Evolutionary conservation across 2,888 invertebrate genomes (phyloP).

Genomic region (Agrochola lota): DNA sequence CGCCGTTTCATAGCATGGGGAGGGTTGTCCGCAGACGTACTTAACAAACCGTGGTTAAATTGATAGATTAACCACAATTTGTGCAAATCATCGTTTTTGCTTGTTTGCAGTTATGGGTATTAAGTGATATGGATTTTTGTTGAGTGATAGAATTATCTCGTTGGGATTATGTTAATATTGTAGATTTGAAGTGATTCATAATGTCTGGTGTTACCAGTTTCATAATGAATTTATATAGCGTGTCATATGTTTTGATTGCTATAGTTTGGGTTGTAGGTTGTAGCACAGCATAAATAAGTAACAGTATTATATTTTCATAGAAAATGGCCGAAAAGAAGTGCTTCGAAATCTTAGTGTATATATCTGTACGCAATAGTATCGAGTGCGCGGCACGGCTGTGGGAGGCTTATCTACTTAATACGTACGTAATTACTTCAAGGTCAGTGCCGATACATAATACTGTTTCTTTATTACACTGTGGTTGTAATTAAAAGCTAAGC

Average conservation of each 20-base stretch:
- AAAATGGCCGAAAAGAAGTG: too few relatives aligned
- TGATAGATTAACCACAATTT: slow-evolving; percentile 86
- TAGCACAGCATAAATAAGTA: too few relatives aligned
- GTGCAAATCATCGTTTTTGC: slow-evolving; percentile 80
- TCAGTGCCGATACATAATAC: too few relatives aligned
- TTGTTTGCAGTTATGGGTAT: slow-evolving; percentile 70
- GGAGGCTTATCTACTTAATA: too few relatives aligned
- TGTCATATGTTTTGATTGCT: too few relatives aligned
- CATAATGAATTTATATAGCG: too few relatives aligned
- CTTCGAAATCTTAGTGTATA: too few relatives aligned
- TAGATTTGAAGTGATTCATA: slow-evolving; percentile 9
- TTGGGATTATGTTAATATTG: slow-evolving; percentile 21
- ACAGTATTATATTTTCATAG: too few relatives aligned
- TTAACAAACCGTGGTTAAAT: slow-evolving; percentile 88
- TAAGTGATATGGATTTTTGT: slow-evolving; percentile 52
- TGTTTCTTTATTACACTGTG: too few relatives aligned
- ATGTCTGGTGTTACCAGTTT: neutral
- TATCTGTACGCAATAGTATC: too few relatives aligned
- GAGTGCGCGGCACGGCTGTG: too few relatives aligned
- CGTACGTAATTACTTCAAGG: too few relatives aligned
- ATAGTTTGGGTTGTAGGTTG: neutral
- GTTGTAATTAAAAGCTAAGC: neutral
- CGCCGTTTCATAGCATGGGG: slow-evolving; percentile 77
- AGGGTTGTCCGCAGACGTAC: slow-evolving; percentile 70
- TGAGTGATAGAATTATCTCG: slow-evolving; percentile 54